Evolutionary conservation across 2,113 vertebrate genomes (phyloP).

Genomic region (Tupaia chinensis): DNA sequence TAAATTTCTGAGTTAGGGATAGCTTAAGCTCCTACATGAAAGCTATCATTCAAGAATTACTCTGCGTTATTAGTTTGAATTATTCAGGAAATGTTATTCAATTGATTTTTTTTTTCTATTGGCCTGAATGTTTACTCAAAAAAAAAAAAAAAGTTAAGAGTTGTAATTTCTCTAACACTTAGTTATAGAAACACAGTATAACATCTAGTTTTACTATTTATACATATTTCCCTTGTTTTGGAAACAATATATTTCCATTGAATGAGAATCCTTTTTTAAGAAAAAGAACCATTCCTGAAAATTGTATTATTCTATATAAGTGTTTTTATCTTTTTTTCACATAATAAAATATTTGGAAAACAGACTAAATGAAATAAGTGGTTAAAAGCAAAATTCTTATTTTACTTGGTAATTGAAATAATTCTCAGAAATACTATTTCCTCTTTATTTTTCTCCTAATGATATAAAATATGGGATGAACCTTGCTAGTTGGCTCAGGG

Average conservation of each 20-base stretch:
- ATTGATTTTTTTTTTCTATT: background rate
- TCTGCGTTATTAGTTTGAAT: background rate
- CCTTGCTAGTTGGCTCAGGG: background rate
- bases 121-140: constrained; percentile 16
- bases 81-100: constrained; percentile 9
- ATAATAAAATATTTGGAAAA: background rate
- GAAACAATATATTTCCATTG: background rate
- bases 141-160: background rate
- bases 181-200: too few relatives aligned
- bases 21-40: constrained; percentile 6
- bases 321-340: background rate
- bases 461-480: background rate
- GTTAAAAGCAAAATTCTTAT: background rate
- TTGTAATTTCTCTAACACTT: background rate
- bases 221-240: background rate
- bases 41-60: background rate
- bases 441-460: background rate
- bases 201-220: background rate
- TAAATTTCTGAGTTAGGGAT: background rate
- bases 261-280: constrained; percentile 16
- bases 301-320: background rate
- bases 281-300: background rate
- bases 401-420: background rate
- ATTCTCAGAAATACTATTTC: background rate
- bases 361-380: background rate